These are phyloP conservation scores for Megalops cyprinoides DNA, from an alignment of 2,797 vertebrate species.

Conservation along the genomic window DNA sequence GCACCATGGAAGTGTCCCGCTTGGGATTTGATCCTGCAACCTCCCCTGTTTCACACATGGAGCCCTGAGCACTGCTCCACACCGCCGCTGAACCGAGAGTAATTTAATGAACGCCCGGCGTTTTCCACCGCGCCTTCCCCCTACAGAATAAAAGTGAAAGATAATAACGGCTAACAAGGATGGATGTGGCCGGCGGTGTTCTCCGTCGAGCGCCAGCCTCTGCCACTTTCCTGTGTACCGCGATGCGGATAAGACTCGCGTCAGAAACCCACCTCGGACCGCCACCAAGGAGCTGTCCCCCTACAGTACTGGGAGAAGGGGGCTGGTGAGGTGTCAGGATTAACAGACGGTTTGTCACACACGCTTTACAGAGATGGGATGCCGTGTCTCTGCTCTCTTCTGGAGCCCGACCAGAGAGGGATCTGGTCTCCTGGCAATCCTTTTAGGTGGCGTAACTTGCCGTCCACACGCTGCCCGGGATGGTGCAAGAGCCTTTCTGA, in stretches of 20 bases:
- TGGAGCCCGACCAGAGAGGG: background rate
- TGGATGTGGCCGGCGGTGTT: no score
- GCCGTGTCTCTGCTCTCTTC: constrained; percentile 21
- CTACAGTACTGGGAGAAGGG: background rate
- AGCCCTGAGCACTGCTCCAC: background rate
- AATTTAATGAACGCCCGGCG: background rate
- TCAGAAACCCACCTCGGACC: background rate
- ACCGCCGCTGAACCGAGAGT: background rate
- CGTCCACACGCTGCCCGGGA: background rate
- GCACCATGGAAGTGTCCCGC: background rate
- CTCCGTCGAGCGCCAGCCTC: no score
- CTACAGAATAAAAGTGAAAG: background rate
- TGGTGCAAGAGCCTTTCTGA: background rate
- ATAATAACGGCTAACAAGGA: background rate
- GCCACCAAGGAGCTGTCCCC: background rate
- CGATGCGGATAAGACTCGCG: background rate
- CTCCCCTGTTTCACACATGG: background rate
- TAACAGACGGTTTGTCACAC: constrained; percentile 64
- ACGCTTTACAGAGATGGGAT: constrained; percentile 56
- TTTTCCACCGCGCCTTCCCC: background rate
- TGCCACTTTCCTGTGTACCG: background rate
- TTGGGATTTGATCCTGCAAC: background rate
- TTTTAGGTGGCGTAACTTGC: background rate
- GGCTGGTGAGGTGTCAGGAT: constrained; percentile 63
- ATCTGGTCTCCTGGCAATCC: constrained; percentile 25